These are phyloP conservation scores for Mohoua ochrocephala DNA, from an alignment of 2,113 vertebrate species.

Conservation along the genomic window DNA sequence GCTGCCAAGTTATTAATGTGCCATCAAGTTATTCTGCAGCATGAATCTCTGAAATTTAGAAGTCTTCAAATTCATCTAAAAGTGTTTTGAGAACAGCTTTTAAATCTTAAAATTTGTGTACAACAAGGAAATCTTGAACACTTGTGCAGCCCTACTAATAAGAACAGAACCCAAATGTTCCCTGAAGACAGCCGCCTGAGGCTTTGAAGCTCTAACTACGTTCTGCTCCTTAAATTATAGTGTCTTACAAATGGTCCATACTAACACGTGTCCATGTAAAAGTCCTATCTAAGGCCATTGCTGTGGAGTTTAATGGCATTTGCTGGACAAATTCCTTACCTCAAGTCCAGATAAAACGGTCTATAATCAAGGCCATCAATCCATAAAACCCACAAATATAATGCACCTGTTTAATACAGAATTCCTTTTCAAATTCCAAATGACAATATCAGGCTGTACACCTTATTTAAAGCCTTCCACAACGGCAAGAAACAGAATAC, in stretches of 20 bases:
- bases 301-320: neutral
- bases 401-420: neutral
- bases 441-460: neutral
- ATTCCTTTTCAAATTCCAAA: neutral
- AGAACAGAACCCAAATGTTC: neutral
- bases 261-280: neutral
- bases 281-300: neutral
- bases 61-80: neutral
- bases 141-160: neutral
- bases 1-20: conserved; percentile 44
- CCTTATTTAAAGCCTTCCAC: neutral
- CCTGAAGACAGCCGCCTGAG: neutral
- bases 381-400: neutral
- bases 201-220: neutral
- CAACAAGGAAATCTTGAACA: neutral
- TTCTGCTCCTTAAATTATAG: neutral
- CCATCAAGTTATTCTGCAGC: neutral
- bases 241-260: neutral
- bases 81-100: neutral
- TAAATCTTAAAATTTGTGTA: neutral
- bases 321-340: neutral
- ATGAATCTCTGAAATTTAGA: neutral
- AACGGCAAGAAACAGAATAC: neutral
- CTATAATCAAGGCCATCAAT: neutral
- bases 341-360: neutral